Evolutionary conservation across 1,140 invertebrate genomes (phyloP).

Genomic region (Prorops nasuta): DNA sequence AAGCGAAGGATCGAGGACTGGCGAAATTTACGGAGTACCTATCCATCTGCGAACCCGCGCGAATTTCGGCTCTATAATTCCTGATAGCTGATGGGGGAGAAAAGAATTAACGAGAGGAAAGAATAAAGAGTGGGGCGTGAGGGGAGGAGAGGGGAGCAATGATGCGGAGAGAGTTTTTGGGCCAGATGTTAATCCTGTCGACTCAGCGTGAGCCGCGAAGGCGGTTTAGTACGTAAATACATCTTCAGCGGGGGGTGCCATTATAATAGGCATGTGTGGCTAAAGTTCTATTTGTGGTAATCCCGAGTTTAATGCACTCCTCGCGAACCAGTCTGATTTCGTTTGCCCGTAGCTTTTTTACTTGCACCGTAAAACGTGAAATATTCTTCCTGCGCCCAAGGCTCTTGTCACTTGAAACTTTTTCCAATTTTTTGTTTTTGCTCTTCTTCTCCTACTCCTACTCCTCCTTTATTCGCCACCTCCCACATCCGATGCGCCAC

Average conservation of each 20-base stretch:
- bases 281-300: conserved; percentile 58
- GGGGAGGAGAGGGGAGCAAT: conserved; percentile 23
- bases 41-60: too few species aligned
- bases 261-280: conserved; percentile 56
- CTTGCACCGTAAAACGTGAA: conserved; percentile 39
- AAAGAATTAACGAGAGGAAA: too few species aligned
- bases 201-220: conserved; percentile 52
- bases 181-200: conserved; percentile 52
- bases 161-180: conserved; percentile 37
- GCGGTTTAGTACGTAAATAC: conserved; percentile 54
- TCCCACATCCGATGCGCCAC: too few species aligned
- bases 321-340: conserved; percentile 34
- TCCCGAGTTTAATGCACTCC: conserved; percentile 56
- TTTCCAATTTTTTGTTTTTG: too few species aligned
- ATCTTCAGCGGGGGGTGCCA: conserved; percentile 52
- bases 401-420: too few species aligned
- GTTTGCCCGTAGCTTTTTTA: conserved; percentile 33
- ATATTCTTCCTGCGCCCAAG: conserved; percentile 46
- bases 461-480: too few species aligned
- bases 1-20: too few species aligned
- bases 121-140: conserved; percentile 3
- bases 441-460: too few species aligned
- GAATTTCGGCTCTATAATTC: too few species aligned
- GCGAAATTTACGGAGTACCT: too few species aligned
- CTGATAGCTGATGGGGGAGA: too few species aligned